These are phyloP conservation scores for Lycaon pictus DNA, from an alignment of 2,113 vertebrate species.

Conservation along the genomic window DNA sequence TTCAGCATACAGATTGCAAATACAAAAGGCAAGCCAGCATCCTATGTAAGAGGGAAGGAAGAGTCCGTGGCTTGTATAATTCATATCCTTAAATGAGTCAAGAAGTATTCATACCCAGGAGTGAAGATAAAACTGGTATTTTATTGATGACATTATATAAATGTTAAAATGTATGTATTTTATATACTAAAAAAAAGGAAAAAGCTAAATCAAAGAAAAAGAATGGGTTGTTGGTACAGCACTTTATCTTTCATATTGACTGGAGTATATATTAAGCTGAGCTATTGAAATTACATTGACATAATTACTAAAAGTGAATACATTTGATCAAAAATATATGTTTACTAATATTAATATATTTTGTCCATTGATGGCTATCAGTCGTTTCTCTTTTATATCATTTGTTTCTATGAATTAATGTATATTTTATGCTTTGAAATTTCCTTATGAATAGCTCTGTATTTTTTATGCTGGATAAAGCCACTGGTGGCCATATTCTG, in stretches of 20 bases:
- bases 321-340: neutral
- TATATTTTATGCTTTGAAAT: slow-evolving; percentile 7
- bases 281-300: slow-evolving; percentile 40
- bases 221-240: neutral
- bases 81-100: slow-evolving; percentile 77
- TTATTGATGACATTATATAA: slow-evolving; percentile 72
- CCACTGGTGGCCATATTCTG: neutral
- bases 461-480: neutral
- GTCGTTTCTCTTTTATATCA: neutral
- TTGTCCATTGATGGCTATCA: neutral
- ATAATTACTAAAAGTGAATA: slow-evolving; percentile 23
- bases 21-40: slow-evolving; percentile 54
- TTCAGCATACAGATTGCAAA: slow-evolving; percentile 73
- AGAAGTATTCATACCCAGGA: slow-evolving; percentile 67
- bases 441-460: slow-evolving; percentile 11
- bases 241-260: slow-evolving; percentile 59
- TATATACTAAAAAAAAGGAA: slow-evolving; percentile 53
- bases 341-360: slow-evolving; percentile 30
- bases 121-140: slow-evolving; percentile 68
- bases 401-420: slow-evolving; percentile 37
- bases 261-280: slow-evolving; percentile 7
- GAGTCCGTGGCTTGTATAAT: slow-evolving; percentile 70
- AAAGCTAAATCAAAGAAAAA: slow-evolving; percentile 69
- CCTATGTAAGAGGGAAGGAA: slow-evolving; percentile 39
- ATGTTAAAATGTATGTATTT: slow-evolving; percentile 75